Conservation (phyloP, 2,888 invertebrate genomes). For the Anorthoa munda region DNA sequence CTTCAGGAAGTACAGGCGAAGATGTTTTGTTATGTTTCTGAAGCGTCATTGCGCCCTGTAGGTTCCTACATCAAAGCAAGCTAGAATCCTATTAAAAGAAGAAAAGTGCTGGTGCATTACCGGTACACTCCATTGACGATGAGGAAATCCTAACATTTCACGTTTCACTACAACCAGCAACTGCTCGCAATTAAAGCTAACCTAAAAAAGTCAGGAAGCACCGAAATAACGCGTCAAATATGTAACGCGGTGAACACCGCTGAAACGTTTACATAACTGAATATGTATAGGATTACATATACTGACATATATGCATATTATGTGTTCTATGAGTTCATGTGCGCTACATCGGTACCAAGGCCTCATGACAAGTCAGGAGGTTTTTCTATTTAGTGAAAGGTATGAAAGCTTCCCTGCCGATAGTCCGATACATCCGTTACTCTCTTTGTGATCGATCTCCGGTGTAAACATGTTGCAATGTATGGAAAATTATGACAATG, state of each 20-base stretch:
- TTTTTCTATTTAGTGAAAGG: not conserved
- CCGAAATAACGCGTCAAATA: constrained; percentile 52
- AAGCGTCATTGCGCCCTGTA: too few relatives aligned
- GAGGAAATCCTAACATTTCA: constrained; percentile 49
- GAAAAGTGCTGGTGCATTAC: constrained; percentile 15
- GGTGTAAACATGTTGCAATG: not conserved
- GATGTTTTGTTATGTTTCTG: too few relatives aligned
- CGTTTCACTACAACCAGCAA: constrained; percentile 53
- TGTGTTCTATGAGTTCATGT: not conserved
- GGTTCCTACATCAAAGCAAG: constrained; percentile 2
- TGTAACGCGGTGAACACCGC: constrained; percentile 51
- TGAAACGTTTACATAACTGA: constrained; percentile 45
- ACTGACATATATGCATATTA: not conserved
- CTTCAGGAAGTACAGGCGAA: too few relatives aligned
- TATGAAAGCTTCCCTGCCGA: not conserved
- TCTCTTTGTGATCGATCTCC: not conserved
- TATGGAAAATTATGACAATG: constrained; percentile 2
- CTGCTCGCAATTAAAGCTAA: constrained; percentile 53
- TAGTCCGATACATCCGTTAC: not conserved
- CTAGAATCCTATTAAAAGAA: not conserved
- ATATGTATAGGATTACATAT: not conserved
- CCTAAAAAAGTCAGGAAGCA: constrained; percentile 64
- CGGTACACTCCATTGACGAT: constrained; percentile 4
- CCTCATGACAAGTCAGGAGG: not conserved
- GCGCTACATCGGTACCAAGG: not conserved